A percentile compares a stretch with the other conserved stretches of the same genome.
Conservation (phyloP, 2,888 invertebrate species). For the Troilus luridus region DNA sequence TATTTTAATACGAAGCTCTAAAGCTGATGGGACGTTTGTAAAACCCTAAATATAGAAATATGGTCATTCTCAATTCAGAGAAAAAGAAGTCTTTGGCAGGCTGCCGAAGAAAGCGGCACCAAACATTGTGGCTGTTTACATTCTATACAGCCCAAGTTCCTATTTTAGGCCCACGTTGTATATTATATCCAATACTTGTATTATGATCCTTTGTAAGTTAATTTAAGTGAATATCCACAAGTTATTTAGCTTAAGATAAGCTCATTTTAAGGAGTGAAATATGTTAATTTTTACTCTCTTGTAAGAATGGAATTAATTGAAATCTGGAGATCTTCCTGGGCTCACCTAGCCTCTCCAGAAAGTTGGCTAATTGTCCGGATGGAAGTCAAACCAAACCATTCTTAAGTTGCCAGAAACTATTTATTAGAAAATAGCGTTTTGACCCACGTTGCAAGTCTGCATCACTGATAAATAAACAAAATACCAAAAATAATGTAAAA, state of each 20-base stretch:
- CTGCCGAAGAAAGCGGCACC: background rate
- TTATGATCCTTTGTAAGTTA: background rate
- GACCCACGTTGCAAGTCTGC: too few species aligned
- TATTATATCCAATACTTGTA: background rate
- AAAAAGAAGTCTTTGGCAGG: background rate
- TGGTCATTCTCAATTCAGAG: background rate
- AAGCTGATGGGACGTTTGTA: background rate
- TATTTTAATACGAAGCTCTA: background rate
- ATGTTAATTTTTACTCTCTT: too few species aligned
- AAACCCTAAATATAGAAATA: background rate
- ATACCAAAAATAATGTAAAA: too few species aligned
- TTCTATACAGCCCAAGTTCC: background rate
- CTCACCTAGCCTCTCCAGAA: too few species aligned
- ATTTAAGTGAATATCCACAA: background rate
- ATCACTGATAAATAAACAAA: too few species aligned
- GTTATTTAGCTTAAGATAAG: background rate
- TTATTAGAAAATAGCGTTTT: too few species aligned
- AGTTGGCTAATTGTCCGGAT: too few species aligned
- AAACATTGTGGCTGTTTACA: background rate
- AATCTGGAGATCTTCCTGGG: too few species aligned
- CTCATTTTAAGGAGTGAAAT: too few species aligned
- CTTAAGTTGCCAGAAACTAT: too few species aligned
- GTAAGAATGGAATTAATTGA: too few species aligned
- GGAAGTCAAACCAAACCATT: too few species aligned
- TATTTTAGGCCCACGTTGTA: background rate